These are phyloP conservation scores for Pomacea maculata DNA, from an alignment of 1,140 invertebrate genomes.

Conservation along the genomic window DNA sequence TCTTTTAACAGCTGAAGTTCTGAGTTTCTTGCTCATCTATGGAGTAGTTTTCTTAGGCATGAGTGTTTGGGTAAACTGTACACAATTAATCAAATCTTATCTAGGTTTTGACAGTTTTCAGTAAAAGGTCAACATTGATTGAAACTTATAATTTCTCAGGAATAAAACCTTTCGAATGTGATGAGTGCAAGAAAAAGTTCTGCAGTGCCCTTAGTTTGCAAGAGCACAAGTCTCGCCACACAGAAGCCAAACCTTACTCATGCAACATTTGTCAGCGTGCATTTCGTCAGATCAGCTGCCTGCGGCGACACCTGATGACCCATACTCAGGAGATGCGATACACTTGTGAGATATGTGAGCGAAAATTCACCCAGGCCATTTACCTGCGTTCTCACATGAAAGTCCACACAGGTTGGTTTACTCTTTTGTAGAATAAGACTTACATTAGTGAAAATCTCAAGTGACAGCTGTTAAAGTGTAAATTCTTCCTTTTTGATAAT, in stretches of 20 bases:
- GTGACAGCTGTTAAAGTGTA: too few relatives aligned
- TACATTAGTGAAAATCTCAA: too few relatives aligned
- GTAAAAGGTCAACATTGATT: too few relatives aligned
- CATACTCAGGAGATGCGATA: slow-evolving; percentile 53
- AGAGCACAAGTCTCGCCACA: slow-evolving; percentile 57
- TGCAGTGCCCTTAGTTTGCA: slow-evolving; percentile 54
- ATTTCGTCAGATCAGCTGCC: slow-evolving; percentile 59
- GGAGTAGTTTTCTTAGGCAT: too few relatives aligned
- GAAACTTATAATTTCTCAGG: slow-evolving; percentile 38
- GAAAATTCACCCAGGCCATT: slow-evolving; percentile 52
- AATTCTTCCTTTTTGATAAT: too few relatives aligned
- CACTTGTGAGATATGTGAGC: slow-evolving; percentile 50
- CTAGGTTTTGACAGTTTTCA: too few relatives aligned
- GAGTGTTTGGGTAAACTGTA: too few relatives aligned
- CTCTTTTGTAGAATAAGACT: too few relatives aligned
- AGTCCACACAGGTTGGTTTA: slow-evolving; percentile 54
- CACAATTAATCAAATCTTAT: too few relatives aligned
- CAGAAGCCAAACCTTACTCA: slow-evolving; percentile 46
- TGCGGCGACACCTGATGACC: slow-evolving; percentile 53
- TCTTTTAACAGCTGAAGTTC: too few relatives aligned
- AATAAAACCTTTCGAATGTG: slow-evolving; percentile 60
- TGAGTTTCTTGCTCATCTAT: too few relatives aligned
- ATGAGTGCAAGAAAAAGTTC: slow-evolving; percentile 56
- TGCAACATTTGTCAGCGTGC: slow-evolving; percentile 49
- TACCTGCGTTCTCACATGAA: slow-evolving; percentile 62